Base-by-base conservation (phyloP, 2,113 vertebrate species). In the Cynopterus brachyotis region DNA sequence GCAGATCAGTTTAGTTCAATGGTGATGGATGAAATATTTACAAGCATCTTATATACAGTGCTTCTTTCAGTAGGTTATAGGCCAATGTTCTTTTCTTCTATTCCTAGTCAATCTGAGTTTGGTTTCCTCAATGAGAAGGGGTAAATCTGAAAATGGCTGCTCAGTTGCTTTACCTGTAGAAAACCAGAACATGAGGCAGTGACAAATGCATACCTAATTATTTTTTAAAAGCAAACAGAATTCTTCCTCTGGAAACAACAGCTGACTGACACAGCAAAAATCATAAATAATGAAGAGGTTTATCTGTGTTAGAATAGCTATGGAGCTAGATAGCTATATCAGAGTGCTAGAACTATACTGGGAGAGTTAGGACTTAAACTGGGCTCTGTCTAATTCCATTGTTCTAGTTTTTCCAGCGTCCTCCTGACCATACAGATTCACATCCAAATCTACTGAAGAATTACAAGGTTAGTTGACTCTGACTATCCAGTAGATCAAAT, bases 101-200 rank as follows among this genome's bases (percentile, higher is more conserved):
- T 94, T 98, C 98, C 99, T 98, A 99, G 99, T 99, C 99, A 99
- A 98, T 99, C 99, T 2, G 98, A 98, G 75, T 97, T 99, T 91
- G 99, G 99, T 97, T 99, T 99, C 98, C 98, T 99, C 53, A 99
- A 98, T 0, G 99, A 99, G 98, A 99, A 99, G 69, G 99, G 99
- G 2, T 97, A 98, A 97, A 99, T 99, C 91, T 99, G 99, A 98
- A 99, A 99, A 98, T 99, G 99, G 89, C 84, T 75, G 97, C 99
- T 99, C 97, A 99, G 99, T 97, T 99, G 99, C 92, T 99, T 98
- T 28, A 99, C 99, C 99, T 99, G 93, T 2, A 35, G 79, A 86
- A 2, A 8, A 96, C 3, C 2, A 96, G 1, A 78, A 78, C 55
- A 91, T 1, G 13, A 96, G 73, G 59, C 64, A 50, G 15, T 96